Base-by-base conservation (phyloP, 2,113 vertebrate species). In the Vidua macroura region DNA sequence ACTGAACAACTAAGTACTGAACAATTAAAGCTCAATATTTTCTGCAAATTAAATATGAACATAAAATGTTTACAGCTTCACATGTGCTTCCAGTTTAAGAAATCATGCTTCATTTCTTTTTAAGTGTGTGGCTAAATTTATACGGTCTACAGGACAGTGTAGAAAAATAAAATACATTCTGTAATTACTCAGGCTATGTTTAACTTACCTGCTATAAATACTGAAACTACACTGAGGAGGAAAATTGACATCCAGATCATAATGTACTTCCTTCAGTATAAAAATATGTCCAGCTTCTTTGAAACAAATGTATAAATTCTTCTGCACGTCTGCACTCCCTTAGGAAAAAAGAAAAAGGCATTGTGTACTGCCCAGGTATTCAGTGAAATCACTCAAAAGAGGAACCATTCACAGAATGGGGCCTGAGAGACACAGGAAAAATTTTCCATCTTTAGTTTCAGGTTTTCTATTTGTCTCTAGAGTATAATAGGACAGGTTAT, bases 1-100 rank as follows among this genome's bases (percentile, higher is more conserved):
- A 66, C 58, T 11, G 49, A 89, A 52, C 35, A 70, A 49, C 73
- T 74, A 72, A 95, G 52, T 43, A 44, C 43, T 15, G 28, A 94
- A 85, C 70, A 96, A 92, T 95, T 96, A 95, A 91, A 94, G 83
- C 80, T 93, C 68, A 70, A 5, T 92, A 92, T 88, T 93, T 94
- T 90, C 39, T 67, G 52, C 63, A 86, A 92, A 86, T 83, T 85
- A 83, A 93, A 83, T 64, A 76, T 46, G 44, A 64, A 24, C 79
- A 60, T 95, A 93, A 96, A 95, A 70, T 72, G 90, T 96, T 96
- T 88, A 95, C 64, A 67, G 76, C 88, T 83, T 85, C 59, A 90
- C 91, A 91, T 80, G 68, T 0, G 2, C 75, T 31, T 90, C 64
- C 82, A 86, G 59, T 93, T 90, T 88, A 93, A 74, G 84, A 94